Evolutionary conservation across 1,140 invertebrate species (phyloP).

Genomic region (Eriosoma lanigerum): DNA sequence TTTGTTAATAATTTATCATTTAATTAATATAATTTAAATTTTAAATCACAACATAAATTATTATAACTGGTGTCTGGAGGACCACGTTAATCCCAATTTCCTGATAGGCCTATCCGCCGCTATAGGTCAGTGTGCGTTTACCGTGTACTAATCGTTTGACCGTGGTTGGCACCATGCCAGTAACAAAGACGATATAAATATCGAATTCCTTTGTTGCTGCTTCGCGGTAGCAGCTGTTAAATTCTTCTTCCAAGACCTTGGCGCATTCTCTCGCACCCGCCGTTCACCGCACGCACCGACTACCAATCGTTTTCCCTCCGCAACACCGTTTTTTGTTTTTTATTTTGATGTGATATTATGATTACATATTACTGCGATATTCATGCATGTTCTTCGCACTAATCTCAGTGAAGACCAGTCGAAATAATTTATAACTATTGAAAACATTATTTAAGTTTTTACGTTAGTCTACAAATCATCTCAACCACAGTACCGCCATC

Average conservation of each 20-base stretch:
- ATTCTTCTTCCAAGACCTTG: slow-evolving; percentile 3
- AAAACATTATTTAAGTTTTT: background rate
- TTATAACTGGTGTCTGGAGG: too few relatives aligned
- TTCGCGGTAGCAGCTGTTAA: slow-evolving; percentile 15
- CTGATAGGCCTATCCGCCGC: too few relatives aligned
- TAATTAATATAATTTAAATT: too few relatives aligned
- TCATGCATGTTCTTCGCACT: background rate
- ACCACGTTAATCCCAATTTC: too few relatives aligned
- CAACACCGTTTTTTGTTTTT: background rate
- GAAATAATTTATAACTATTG: too few relatives aligned
- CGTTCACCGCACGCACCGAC: background rate
- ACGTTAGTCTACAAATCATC: background rate
- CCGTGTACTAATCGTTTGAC: too few relatives aligned
- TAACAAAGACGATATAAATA: slow-evolving; percentile 15
- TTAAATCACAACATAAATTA: too few relatives aligned
- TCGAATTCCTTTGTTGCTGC: slow-evolving; percentile 3
- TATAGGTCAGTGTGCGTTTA: too few relatives aligned
- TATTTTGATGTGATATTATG: slow-evolving; percentile 21
- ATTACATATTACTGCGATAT: background rate
- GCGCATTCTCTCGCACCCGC: slow-evolving; percentile 3
- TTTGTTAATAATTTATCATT: too few relatives aligned
- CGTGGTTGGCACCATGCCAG: too few relatives aligned
- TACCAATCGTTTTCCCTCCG: background rate
- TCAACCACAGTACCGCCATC: background rate
- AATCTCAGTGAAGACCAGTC: background rate